Conservation (phyloP, 1,140 invertebrate genomes). For the Chrysopa pallens region DNA sequence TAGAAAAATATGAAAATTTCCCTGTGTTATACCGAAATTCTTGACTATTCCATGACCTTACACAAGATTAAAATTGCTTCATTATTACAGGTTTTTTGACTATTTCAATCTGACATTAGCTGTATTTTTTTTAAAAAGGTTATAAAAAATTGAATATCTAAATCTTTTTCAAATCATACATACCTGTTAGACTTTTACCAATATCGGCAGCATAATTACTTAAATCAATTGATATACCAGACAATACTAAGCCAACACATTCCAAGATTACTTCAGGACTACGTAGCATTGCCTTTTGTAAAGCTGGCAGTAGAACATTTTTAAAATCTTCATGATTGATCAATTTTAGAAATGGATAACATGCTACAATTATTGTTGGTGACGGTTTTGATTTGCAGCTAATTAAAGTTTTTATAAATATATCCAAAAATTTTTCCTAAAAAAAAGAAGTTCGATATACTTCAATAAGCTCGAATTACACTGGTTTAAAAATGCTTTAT, state of each 20-base stretch:
- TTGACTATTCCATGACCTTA: no score
- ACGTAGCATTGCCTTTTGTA: conserved; percentile 84
- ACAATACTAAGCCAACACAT: conserved; percentile 55
- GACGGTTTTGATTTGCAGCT: conserved; percentile 62
- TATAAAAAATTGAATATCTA: conserved; percentile 1
- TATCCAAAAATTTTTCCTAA: conserved; percentile 44
- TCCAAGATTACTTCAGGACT: conserved; percentile 83
- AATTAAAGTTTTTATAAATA: conserved; percentile 64
- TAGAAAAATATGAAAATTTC: no score
- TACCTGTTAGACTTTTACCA: conserved; percentile 62
- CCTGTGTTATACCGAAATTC: no score
- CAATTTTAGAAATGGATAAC: conserved; percentile 40
- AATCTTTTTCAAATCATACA: no score
- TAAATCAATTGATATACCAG: conserved; percentile 54
- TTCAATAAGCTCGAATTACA: background rate
- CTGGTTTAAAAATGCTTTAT: conserved; percentile 5
- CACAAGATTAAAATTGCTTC: background rate
- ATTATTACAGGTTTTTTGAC: background rate
- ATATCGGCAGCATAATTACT: conserved; percentile 64
- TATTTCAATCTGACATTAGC: background rate
- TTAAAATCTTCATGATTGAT: conserved; percentile 59
- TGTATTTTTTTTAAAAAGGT: background rate
- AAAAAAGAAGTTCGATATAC: conserved; percentile 13
- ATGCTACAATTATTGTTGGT: conserved; percentile 41
- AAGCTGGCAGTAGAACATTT: conserved; percentile 52